Evolutionary conservation across 2,888 invertebrate genomes (phyloP).

Genomic region (Antheraea assamensis): DNA sequence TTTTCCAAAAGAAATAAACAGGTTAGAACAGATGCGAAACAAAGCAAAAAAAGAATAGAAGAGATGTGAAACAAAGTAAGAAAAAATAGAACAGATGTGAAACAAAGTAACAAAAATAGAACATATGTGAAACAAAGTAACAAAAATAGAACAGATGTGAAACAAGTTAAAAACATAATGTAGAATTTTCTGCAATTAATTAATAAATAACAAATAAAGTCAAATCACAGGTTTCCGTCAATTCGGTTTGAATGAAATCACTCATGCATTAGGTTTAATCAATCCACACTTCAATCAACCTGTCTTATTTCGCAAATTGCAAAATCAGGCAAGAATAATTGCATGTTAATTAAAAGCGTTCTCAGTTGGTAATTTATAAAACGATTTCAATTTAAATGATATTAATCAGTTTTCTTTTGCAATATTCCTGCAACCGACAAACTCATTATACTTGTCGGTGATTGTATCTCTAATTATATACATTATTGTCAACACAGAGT

Average conservation of each 20-base stretch:
- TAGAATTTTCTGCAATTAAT: not conserved
- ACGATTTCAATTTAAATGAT: conserved; percentile 43
- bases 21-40: too few species aligned
- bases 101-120: too few species aligned
- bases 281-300: conserved; percentile 26
- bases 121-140: too few species aligned
- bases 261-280: conserved; percentile 32
- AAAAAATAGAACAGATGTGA: too few species aligned
- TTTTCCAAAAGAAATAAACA: too few species aligned
- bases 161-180: too few species aligned
- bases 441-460: conserved; percentile 26
- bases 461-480: conserved; percentile 33
- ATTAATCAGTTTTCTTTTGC: conserved; percentile 27
- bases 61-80: too few species aligned
- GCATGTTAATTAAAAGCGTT: conserved; percentile 36
- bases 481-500: conserved; percentile 25
- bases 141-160: too few species aligned
- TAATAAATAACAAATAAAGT: not conserved
- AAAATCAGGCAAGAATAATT: conserved; percentile 30
- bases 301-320: conserved; percentile 21
- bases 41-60: too few species aligned
- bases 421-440: conserved; percentile 29
- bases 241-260: conserved; percentile 17
- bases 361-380: conserved; percentile 28
- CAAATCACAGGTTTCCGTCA: not conserved